A percentile compares a stretch with the other conserved stretches of the same genome.
phyloP scores from a whole-genome alignment of 2,113 vertebrate genomes.

The Isichthys henryi region DNA sequence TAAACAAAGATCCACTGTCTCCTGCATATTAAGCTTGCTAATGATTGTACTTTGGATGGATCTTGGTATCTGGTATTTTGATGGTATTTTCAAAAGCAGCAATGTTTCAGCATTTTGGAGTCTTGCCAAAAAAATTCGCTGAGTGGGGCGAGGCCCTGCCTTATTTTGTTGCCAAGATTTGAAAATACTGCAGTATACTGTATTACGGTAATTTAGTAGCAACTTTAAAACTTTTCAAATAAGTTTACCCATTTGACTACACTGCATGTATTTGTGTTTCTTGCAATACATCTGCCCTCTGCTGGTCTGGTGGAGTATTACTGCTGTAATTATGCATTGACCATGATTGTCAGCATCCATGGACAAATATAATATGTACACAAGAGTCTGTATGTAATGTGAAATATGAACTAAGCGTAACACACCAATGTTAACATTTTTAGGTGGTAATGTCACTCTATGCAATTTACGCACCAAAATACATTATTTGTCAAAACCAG shows the following conservation, averaged over 20 bases:
- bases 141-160: neutral
- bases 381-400: neutral
- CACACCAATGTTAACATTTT: neutral
- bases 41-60: neutral
- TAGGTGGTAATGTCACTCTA: neutral
- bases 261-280: neutral
- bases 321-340: neutral
- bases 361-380: neutral
- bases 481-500: neutral
- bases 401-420: neutral
- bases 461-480: neutral
- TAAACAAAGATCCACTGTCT: neutral
- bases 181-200: neutral
- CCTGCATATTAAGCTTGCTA: neutral
- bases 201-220: neutral
- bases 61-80: neutral
- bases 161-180: neutral
- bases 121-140: neutral
- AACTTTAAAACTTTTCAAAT: neutral
- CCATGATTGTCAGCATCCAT: neutral
- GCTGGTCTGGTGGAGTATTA: neutral
- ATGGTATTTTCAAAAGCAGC: neutral
- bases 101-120: neutral
- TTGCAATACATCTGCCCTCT: neutral
- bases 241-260: neutral